Conservation (phyloP, 2,797 vertebrate genomes). For the Pseudomugil gertrudae region DNA sequence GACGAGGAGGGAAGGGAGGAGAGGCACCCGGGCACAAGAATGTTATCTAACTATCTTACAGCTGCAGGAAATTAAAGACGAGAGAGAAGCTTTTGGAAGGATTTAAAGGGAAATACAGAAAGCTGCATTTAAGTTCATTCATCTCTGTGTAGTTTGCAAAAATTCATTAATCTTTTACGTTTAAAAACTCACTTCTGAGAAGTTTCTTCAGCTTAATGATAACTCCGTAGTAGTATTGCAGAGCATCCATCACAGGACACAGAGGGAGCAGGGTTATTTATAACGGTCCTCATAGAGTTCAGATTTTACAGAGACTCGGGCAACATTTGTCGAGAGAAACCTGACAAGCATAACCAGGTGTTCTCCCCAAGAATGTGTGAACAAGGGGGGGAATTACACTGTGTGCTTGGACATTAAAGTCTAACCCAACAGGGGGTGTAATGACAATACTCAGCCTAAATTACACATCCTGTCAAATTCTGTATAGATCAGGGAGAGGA, state of each 20-base stretch:
- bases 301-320: constrained; percentile 3
- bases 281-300: neutral
- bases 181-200: constrained; percentile 16
- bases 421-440: constrained; percentile 16
- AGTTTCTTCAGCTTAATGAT: constrained; percentile 12
- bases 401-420: neutral
- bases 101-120: neutral
- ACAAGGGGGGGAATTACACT: constrained; percentile 24
- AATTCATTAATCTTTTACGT: neutral
- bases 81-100: constrained; percentile 7
- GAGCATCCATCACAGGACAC: constrained; percentile 39
- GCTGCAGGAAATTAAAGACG: constrained; percentile 56
- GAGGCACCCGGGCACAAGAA: constrained; percentile 27
- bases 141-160: neutral
- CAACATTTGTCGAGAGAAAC: constrained; percentile 11
- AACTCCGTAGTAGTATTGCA: neutral
- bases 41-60: constrained; percentile 44
- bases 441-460: constrained; percentile 5
- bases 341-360: constrained; percentile 28
- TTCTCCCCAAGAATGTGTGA: constrained; percentile 18
- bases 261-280: constrained; percentile 19
- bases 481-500: neutral
- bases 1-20: constrained; percentile 23
- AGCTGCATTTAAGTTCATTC: constrained; percentile 3
- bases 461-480: constrained; percentile 10